Evolutionary conservation across 2,113 vertebrate genomes (phyloP), one percentile per base, ranked within the genome.

Genomic region (Reinhardtius hippoglossoides): DNA sequence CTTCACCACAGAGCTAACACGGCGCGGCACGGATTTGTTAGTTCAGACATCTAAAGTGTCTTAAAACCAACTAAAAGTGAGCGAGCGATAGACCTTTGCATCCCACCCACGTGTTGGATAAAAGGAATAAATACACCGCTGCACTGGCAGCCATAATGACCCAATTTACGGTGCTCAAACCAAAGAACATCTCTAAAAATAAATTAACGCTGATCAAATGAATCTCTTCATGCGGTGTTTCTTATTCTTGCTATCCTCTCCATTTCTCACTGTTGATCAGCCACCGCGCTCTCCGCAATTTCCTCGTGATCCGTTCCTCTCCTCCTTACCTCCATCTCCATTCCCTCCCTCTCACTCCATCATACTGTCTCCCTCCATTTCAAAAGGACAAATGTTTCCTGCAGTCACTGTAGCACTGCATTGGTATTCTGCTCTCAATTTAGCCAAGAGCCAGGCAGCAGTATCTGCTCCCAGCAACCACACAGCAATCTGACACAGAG

Each of bases 321-420:
- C 59, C 65, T 67, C 71, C 68, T 65, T 42, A 26, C 63, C 54
- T 76, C 73, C 21, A 50, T 71, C 56, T 75, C 71, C 1, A 37
- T 61, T 10, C 58, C n/a, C 26, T 16, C 57, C 55, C 61, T 59
- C 60, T 68, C 52, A 62, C 67, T 64, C 24, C 24, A 68, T 71
- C 71, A 71, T 64, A 59, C 75, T 42, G 37, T 14, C 74, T 80
- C 67, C 57, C 71, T 84, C 48, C 74, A 70, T 91, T 89, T 92
- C 70, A 85, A 93, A 93, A 93, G 91, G 89, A 93, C 92, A 92
- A 91, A 87, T 68, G 84, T 80, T 89, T 93, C 92, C 90, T 79
- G 82, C 90, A 91, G 90, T 89, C 89, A 91, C 76, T 81, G 80
- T 85, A 80, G 85, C 74, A 35, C 77, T 40, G 31, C 88, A 94